Evolutionary conservation across 2,797 vertebrate genomes (phyloP).

Genomic region (Artibeus lituratus): DNA sequence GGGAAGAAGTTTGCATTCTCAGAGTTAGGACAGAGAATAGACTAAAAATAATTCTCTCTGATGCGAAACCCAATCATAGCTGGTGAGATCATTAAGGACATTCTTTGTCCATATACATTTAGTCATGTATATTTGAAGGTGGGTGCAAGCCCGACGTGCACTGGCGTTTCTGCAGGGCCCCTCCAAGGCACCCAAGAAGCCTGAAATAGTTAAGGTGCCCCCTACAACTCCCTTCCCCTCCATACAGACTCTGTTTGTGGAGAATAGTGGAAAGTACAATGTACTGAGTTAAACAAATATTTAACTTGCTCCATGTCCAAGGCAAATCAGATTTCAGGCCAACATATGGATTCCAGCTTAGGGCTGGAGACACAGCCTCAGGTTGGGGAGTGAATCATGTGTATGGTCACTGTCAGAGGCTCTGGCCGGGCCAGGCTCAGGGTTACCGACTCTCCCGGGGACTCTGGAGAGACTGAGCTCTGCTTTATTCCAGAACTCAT

Average conservation of each 20-base stretch:
- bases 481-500: neutral
- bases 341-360: conserved; percentile 52
- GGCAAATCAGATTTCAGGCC: conserved; percentile 63
- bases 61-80: neutral
- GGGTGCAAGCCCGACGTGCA: neutral
- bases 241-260: neutral
- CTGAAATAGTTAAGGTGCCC: neutral
- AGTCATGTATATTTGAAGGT: neutral
- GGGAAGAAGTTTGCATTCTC: neutral
- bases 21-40: neutral
- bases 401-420: neutral
- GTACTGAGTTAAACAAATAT: conserved; percentile 72
- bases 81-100: neutral
- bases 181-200: neutral
- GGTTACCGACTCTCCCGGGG: neutral
- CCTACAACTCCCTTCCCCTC: neutral
- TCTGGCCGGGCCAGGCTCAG: neutral
- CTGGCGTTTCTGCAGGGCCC: neutral
- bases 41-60: neutral
- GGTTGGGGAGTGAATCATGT: neutral
- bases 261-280: conserved; percentile 41
- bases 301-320: conserved; percentile 68
- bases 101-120: neutral
- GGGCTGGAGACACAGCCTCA: neutral
- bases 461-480: neutral